A percentile compares a stretch with the other conserved stretches of the same genome.
Conservation (phyloP, 1,140 invertebrate genomes). For the Cotesia glomerata region DNA sequence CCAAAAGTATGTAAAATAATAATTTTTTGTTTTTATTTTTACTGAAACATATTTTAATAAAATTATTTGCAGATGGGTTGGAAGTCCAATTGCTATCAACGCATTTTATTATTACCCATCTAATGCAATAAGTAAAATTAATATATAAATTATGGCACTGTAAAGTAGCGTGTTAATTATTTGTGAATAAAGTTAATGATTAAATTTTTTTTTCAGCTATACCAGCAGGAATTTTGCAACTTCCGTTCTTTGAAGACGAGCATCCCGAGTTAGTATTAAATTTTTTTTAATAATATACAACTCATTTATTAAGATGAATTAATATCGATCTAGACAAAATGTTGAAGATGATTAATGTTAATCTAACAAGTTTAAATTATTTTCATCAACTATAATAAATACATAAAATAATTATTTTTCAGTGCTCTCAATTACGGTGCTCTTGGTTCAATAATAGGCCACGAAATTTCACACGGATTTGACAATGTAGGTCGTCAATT, state of each 20-base stretch:
- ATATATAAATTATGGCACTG: neutral
- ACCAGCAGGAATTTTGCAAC: conserved; percentile 90
- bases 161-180: neutral
- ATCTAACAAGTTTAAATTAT: conserved; percentile 45
- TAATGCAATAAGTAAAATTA: neutral
- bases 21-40: neutral
- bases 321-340: too few species aligned
- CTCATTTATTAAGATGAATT: too few species aligned
- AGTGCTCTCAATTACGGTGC: conserved; percentile 77
- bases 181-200: neutral
- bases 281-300: neutral
- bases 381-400: neutral
- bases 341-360: too few species aligned
- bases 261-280: neutral
- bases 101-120: neutral
- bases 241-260: conserved; percentile 69
- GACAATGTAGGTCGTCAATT: conserved; percentile 74
- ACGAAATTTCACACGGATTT: conserved; percentile 75
- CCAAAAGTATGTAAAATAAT: neutral
- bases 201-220: conserved; percentile 69
- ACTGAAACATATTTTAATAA: neutral
- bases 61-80: neutral
- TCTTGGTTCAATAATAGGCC: conserved; percentile 74
- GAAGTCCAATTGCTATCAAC: neutral
- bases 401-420: neutral